Conservation (phyloP, 2,797 vertebrate genomes). For the Cottoperca gobio region DNA sequence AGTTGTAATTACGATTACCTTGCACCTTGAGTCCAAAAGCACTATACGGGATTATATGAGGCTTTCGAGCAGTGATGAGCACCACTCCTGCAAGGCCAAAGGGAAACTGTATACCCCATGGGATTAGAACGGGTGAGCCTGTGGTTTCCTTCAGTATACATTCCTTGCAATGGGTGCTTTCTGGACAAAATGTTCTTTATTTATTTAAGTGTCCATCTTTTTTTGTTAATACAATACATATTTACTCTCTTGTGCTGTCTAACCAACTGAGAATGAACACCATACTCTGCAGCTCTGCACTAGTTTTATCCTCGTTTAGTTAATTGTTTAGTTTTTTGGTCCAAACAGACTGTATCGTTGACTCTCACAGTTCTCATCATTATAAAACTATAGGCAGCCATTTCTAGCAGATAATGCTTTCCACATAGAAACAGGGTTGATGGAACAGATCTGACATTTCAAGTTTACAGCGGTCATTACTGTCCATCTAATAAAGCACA, state of each 20-base stretch:
- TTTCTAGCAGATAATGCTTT: not conserved
- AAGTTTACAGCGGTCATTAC: not conserved
- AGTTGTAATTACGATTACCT: constrained; percentile 49
- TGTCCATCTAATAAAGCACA: not conserved
- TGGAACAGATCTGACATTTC: not conserved
- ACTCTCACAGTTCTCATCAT: not conserved
- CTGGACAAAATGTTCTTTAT: constrained; percentile 26
- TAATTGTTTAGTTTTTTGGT: not conserved
- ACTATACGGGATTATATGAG: constrained; percentile 79
- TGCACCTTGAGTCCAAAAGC: constrained; percentile 78
- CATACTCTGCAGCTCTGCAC: not conserved
- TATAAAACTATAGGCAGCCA: not conserved
- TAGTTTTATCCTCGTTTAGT: not conserved
- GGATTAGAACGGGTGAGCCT: constrained; percentile 49
- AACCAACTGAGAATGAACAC: not conserved
- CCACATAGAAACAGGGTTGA: not conserved
- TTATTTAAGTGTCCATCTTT: not conserved
- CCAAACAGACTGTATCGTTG: not conserved
- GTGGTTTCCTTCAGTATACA: constrained; percentile 83
- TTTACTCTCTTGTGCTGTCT: not conserved
- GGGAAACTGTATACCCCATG: constrained; percentile 58
- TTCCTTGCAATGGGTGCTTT: constrained; percentile 20
- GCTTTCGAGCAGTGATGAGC: constrained; percentile 78
- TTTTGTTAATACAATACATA: not conserved
- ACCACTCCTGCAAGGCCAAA: constrained; percentile 69